phyloP scores from a whole-genome alignment of 2,888 invertebrate species.

The Horisme vitalbata region DNA sequence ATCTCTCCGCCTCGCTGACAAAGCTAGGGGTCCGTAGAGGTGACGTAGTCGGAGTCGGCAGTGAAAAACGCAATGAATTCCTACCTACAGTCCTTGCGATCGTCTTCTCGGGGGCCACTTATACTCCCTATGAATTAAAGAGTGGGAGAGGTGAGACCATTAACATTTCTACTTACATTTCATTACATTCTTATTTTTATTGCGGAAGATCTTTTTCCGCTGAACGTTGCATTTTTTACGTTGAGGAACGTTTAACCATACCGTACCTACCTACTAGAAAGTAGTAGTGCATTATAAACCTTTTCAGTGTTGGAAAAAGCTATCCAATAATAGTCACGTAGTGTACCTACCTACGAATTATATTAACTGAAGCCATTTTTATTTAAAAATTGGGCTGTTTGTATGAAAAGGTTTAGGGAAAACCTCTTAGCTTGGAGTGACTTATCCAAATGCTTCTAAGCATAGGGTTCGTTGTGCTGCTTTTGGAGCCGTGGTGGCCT shows the following conservation, averaged over 20 bases:
- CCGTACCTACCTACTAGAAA: neutral
- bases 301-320: too few species aligned
- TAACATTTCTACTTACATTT: conserved; percentile 21
- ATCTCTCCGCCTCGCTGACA: conserved; percentile 75
- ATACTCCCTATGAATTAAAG: conserved; percentile 54
- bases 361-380: too few species aligned
- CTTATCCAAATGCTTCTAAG: too few species aligned
- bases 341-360: too few species aligned
- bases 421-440: too few species aligned
- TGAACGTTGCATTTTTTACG: neutral
- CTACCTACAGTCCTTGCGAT: conserved; percentile 76
- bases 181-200: conserved; percentile 24
- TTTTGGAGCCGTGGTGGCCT: too few species aligned
- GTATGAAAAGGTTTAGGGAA: too few species aligned
- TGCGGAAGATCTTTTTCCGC: neutral
- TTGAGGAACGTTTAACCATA: neutral
- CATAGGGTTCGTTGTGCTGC: too few species aligned
- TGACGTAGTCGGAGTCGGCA: conserved; percentile 81
- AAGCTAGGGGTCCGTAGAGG: conserved; percentile 73
- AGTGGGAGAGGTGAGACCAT: conserved; percentile 53
- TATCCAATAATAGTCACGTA: too few species aligned
- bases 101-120: conserved; percentile 66
- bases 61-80: conserved; percentile 83
- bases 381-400: too few species aligned
- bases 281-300: too few species aligned